Base-by-base conservation (phyloP, 2,888 invertebrate species). In the Dryadula phaetusa region DNA sequence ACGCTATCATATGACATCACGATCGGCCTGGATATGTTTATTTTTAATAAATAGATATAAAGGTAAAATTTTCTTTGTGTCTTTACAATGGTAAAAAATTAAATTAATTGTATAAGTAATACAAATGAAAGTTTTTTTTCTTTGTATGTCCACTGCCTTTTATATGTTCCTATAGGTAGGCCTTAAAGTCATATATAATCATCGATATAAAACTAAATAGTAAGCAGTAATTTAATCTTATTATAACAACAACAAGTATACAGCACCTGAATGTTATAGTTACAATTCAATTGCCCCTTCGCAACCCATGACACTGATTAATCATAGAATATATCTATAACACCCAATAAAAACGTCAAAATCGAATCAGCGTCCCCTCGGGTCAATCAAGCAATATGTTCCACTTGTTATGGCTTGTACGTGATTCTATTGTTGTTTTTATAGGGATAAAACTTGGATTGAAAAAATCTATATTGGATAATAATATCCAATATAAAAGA, bases 341-440 rank as follows among this genome's bases (percentile, higher is more conserved):
- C 85, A 82, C 80, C 82, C 87, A 90, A 90, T 90, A 87, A 88
- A 90, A 85, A 86, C 71, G 86, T 87, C 87, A 81, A 87, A 90
- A 89, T 88, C 79, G 80, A 88, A 88, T 90, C 88, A 87, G 77
- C 66, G 81, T 75, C 90, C 88, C 87, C 85, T 82, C 82, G 78
- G 77, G 69, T 75, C 87, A 85, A 87, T 87, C 84, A 84, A 65
- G 58, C 58, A 49, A 65, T 72, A 77, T 46, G 34, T 44, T 42
- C 32, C 60, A 53, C 49, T 52, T 67, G 53, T 46, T 60, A 54
- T 40, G 37, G 18, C 34, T 12, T 65, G 56, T 32, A 44, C 60
- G 32, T 37, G 40, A 42, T 65, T 32, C 32, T 53, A 32, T 53
- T 63, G 37, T 62, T 62, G 34, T 49, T 37, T 47, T 47, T 46